Evolutionary conservation across 2,113 vertebrate genomes (phyloP).

Genomic region (Oncorhynchus masou): DNA sequence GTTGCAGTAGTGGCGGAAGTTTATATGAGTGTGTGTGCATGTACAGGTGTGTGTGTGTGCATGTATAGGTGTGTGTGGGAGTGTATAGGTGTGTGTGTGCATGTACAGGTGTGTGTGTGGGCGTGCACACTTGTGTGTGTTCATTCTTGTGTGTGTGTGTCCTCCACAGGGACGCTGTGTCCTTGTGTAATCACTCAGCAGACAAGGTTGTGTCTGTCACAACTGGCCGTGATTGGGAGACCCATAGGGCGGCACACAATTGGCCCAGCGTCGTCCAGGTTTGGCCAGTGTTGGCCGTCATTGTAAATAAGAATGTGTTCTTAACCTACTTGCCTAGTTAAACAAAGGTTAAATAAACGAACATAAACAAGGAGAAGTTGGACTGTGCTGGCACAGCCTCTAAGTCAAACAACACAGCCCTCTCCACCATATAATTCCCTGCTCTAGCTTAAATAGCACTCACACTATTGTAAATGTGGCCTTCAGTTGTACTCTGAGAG

Average conservation of each 20-base stretch:
- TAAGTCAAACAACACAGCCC: slow-evolving; percentile 38
- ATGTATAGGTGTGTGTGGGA: background rate
- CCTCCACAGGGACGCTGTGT: too few relatives aligned
- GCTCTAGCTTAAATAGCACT: slow-evolving; percentile 41
- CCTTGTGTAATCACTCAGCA: too few relatives aligned
- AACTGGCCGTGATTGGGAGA: too few relatives aligned
- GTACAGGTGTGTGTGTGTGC: background rate
- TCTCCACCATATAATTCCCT: slow-evolving; percentile 27
- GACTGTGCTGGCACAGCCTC: slow-evolving; percentile 13
- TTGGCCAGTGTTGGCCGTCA: too few relatives aligned
- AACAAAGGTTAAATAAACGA: too few relatives aligned
- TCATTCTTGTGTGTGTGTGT: too few relatives aligned
- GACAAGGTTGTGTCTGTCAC: too few relatives aligned
- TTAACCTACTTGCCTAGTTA: too few relatives aligned
- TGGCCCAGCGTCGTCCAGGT: too few relatives aligned
- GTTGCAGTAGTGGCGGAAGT: background rate
- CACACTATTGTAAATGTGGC: slow-evolving; percentile 40
- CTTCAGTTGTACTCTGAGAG: slow-evolving; percentile 6
- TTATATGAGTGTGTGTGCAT: background rate
- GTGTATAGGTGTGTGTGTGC: slow-evolving; percentile 27
- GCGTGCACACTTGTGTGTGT: too few relatives aligned
- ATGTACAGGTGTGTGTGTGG: background rate
- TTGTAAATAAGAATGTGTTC: too few relatives aligned
- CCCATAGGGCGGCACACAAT: too few relatives aligned
- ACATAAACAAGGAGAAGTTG: background rate